Base-by-base conservation (phyloP, 2,797 vertebrate genomes). In the Coreius guichenoti region DNA sequence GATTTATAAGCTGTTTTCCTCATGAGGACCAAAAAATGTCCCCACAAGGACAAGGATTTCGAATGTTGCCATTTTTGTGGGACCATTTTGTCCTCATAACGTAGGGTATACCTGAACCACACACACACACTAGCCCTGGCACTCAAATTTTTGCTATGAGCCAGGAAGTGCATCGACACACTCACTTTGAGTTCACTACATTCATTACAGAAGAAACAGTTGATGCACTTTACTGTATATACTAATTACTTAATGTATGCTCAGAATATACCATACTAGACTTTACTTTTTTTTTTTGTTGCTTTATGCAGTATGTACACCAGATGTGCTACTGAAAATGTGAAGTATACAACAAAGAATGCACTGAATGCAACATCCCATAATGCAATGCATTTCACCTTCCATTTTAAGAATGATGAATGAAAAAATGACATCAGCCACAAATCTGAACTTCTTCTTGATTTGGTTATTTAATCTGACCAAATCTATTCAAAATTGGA, bases 81-180 rank as follows among this genome's bases (percentile, higher is more conserved):
- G 49, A 17, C 17, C 49, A 51, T 17, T 51, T 51, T 17, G 49
- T 17, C 16, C 16, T 2, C 16, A 51, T 17, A 51, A 63, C 12
- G 5, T 29, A 14, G 5, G 13, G 61, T 8, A 31, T 16, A 31
- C 61, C n/a, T 58, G 23, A 9, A 58, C 5, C 47, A 69, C 47
- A 47, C 73, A 47, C 83, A 67, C 70, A 33, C 68, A 79, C 54
- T 54, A 63, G 45, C 81, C 29, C 61, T 56, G 45, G 33, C 61
- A 43, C 81, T 87, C 56, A 43, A 36, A n/a, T 85, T 61, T 63
- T 80, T 83, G 33, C 83, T 85, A 82, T 73, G 81, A 86, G 82
- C 19, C 70, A 73, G 85, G 54, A 86, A 86, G 80, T 63, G 84
- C 81, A 72, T 73, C 31, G 39, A 56, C 61, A 36, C 72, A 76